A percentile compares a stretch with the other conserved stretches of the same genome.
Conservation (phyloP, 2,797 vertebrate genomes). For the Rhincodon typus region DNA sequence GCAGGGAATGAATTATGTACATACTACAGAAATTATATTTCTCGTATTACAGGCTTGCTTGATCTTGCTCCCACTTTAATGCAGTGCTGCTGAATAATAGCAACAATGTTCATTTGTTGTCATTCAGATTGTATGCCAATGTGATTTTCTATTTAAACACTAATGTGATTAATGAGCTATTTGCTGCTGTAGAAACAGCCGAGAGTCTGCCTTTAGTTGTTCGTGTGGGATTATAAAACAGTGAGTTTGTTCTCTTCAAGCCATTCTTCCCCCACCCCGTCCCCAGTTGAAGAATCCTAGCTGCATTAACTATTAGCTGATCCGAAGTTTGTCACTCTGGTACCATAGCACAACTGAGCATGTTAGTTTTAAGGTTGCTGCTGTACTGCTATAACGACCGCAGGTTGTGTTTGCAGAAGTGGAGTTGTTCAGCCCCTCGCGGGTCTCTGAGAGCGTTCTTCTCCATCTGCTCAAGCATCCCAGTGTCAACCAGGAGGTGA, state of each 20-base stretch:
- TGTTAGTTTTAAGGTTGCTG: background rate
- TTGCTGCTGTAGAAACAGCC: background rate
- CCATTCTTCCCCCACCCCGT: background rate
- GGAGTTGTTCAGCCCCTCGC: conserved; percentile 74
- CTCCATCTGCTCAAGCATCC: conserved; percentile 82
- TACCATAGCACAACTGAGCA: background rate
- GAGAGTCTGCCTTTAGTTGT: background rate
- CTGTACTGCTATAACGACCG: conserved; percentile 30
- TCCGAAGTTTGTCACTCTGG: too few species aligned
- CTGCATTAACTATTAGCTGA: background rate
- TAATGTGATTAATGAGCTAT: background rate
- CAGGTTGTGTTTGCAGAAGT: conserved; percentile 61
- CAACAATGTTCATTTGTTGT: too few species aligned
- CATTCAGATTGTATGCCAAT: background rate
- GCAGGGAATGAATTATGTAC: background rate
- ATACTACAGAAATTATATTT: background rate
- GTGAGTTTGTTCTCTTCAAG: background rate
- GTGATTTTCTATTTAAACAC: background rate
- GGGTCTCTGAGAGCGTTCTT: conserved; percentile 77
- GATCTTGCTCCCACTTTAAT: background rate
- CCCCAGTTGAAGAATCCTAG: background rate
- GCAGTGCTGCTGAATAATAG: background rate
- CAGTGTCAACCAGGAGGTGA: conserved; percentile 84
- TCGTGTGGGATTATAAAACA: background rate
- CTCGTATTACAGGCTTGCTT: background rate